Evolutionary conservation across 2,113 vertebrate species (phyloP), one percentile per base, ranked within the genome.

Genomic region (Chinchilla lanigera): DNA sequence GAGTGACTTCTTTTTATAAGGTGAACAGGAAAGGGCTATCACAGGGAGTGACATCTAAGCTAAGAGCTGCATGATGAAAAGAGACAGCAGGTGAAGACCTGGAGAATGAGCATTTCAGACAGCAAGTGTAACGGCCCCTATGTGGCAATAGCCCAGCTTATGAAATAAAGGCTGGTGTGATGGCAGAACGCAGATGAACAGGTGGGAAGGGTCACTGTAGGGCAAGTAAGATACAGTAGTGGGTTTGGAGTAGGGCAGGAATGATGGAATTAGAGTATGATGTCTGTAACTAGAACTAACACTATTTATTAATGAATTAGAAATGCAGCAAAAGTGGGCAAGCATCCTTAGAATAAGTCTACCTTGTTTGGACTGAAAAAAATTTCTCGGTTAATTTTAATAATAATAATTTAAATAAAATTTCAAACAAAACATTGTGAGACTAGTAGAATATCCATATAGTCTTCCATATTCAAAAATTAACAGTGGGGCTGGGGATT

Each of bases 401-500:
- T n/a, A n/a, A n/a, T n/a, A n/a, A n/a, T n/a, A n/a, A n/a, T n/a
- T n/a, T n/a, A n/a, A n/a, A n/a, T n/a, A 81, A 2, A 81, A n/a
- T 75, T 81, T 96, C 33, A 93, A 89, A 94, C 14, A 80, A 78
- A 86, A 92, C 80, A 3, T 87, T 67, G 22, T 12, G 52, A 84
- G 67, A 89, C 9, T 47, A 92, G 14, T 50, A 78, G 1, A 63
- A 22, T 26, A 78, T 3, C 44, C 22, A 81, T 44, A 9, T 12
- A 35, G 9, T 5, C 1, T 85, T 50, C 19, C 47, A 67, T 60
- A 58, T 52, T 87, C 28, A 87, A 6, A 73, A 78, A 35, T 61
- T 71, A 10, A n/a, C n/a, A n/a, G n/a, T n/a, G n/a, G n/a, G n/a
- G n/a, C n/a, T n/a, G n/a, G n/a, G n/a, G n/a, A n/a, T n/a, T n/a